A percentile compares a stretch with the other conserved stretches of the same genome.
phyloP scores from a whole-genome alignment of 2,113 vertebrate species.

The Scytalopus superciliaris region DNA sequence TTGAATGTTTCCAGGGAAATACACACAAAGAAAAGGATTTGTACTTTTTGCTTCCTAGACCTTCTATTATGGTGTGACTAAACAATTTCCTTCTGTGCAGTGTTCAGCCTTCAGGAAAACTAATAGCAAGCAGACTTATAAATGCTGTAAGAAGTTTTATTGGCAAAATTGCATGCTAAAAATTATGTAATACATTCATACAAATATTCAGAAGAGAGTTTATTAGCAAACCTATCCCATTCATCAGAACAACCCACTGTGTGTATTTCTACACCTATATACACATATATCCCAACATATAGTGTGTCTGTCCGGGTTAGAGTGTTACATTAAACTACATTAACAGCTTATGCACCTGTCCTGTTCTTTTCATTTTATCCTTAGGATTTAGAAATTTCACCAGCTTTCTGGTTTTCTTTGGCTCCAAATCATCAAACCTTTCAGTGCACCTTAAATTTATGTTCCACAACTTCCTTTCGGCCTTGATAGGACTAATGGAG shows the following conservation, averaged over 20 bases:
- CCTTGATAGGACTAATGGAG: neutral
- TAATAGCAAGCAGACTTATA: neutral
- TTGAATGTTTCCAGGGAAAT: neutral
- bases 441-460: neutral
- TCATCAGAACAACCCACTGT: neutral
- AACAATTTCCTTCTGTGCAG: neutral
- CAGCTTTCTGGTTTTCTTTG: neutral
- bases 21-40: neutral
- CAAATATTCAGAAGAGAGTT: neutral
- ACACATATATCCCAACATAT: neutral
- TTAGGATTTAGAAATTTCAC: neutral
- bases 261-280: neutral
- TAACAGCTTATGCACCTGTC: neutral
- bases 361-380: neutral
- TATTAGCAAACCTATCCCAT: neutral
- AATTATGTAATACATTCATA: neutral
- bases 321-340: neutral
- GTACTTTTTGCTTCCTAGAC: neutral
- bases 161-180: neutral
- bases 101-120: neutral
- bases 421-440: accelerated
- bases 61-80: neutral
- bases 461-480: neutral
- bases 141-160: neutral
- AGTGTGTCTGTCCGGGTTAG: neutral